phyloP scores from a whole-genome alignment of 1,140 invertebrate genomes.

The Cephus cinctus region DNA sequence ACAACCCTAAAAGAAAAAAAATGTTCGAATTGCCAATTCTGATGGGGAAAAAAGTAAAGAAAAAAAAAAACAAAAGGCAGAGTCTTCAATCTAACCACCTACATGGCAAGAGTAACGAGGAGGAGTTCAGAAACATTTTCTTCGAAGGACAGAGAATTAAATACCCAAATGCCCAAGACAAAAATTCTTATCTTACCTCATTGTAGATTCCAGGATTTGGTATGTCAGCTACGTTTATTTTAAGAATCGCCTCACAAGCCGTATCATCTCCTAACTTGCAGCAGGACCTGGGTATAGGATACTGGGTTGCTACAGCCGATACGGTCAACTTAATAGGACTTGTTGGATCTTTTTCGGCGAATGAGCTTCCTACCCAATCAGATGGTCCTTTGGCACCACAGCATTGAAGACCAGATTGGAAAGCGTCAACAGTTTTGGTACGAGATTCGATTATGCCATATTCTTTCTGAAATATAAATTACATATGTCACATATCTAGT shows the following conservation, averaged over 20 bases:
- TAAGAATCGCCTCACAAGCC: conserved; percentile 53
- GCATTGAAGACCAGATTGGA: conserved; percentile 69
- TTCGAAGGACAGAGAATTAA: too few relatives aligned
- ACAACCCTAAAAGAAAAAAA: conserved; percentile 65
- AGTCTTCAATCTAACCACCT: too few relatives aligned
- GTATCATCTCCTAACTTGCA: conserved; percentile 54
- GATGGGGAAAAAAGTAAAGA: too few relatives aligned
- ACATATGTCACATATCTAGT: too few relatives aligned
- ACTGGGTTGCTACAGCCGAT: conserved; percentile 40
- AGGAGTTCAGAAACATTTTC: too few relatives aligned
- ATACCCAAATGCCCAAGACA: too few relatives aligned
- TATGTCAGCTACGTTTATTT: conserved; percentile 53
- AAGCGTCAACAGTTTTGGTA: conserved; percentile 67
- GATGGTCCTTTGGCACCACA: conserved; percentile 70
- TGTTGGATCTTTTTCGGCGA: conserved; percentile 47
- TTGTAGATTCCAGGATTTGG: conserved; percentile 56
- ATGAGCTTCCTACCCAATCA: conserved; percentile 71
- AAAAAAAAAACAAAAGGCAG: too few relatives aligned
- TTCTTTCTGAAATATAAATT: conserved; percentile 59
- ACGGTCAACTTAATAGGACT: conserved; percentile 34
- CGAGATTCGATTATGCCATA: conserved; percentile 65
- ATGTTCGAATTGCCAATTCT: too few relatives aligned
- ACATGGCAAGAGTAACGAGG: too few relatives aligned
- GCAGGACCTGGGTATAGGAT: conserved; percentile 63
- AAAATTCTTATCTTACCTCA: conserved; percentile 58